Evolutionary conservation across 2,888 invertebrate species (phyloP).

Genomic region (Brachypterus glaber): DNA sequence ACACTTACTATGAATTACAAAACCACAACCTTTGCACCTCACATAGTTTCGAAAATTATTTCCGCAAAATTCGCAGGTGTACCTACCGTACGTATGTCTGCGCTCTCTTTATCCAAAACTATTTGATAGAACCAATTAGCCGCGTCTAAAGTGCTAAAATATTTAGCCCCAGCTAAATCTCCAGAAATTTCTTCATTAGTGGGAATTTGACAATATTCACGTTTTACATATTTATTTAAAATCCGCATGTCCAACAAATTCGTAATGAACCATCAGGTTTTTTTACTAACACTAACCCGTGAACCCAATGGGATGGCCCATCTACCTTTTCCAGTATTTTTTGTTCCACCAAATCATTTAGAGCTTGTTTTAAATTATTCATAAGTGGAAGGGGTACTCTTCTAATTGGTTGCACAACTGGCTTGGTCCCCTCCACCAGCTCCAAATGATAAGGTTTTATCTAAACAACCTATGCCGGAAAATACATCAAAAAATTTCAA

Average conservation of each 20-base stretch:
- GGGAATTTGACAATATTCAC: conserved; percentile 16
- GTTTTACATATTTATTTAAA: conserved; percentile 18
- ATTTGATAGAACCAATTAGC: conserved; percentile 17
- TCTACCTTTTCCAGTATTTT: conserved; percentile 20
- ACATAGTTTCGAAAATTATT: too few relatives aligned
- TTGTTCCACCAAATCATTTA: conserved; percentile 15
- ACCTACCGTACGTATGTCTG: conserved; percentile 26
- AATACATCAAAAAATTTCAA: too few relatives aligned
- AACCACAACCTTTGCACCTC: too few relatives aligned
- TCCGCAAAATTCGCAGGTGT: too few relatives aligned
- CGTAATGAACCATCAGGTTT: conserved; percentile 15
- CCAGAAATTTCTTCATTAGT: conserved; percentile 17
- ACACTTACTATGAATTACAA: too few relatives aligned
- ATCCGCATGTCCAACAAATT: conserved; percentile 16
- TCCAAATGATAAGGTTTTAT: conserved; percentile 20
- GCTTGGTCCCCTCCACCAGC: conserved; percentile 17
- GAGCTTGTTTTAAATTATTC: conserved; percentile 16
- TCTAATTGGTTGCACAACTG: conserved; percentile 11
- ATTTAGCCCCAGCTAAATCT: conserved; percentile 14
- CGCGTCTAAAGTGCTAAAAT: too few relatives aligned
- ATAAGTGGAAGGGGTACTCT: too few relatives aligned
- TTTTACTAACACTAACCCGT: conserved; percentile 19
- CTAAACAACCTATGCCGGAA: conserved; percentile 19
- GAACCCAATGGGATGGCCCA: too few relatives aligned
- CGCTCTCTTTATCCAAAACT: conserved; percentile 19